Base-by-base conservation (phyloP, 2,797 vertebrate genomes). In the Falco concolor region DNA sequence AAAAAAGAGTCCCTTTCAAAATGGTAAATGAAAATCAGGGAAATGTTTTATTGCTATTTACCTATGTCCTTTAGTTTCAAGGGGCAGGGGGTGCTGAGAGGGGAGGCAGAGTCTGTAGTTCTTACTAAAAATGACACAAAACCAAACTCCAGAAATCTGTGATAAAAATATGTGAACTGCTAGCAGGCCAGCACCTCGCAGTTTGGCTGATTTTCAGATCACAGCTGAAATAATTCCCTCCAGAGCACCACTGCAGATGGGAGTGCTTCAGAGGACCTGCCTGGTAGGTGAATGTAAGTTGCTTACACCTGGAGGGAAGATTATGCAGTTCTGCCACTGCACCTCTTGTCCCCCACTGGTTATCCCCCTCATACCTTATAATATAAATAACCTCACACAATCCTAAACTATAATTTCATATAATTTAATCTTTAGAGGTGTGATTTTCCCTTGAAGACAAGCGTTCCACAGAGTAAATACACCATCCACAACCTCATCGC, bases 401-500 rank as follows among this genome's bases (percentile, higher is more conserved):
- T n/a, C 28, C 34, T 38, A 38, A 73, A 54, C 32, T 45, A n/a
- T 13, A 69, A 72, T 81, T 85, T 85, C 25, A 15, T 84, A 32
- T 73, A 13, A 22, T 75, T 65, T 90, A 65, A 25, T 89, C 84
- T 91, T 82, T 63, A 68, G 13, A 94, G 34, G 12, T 65, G 36
- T 38, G 27, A 73, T 81, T 94, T 77, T 78, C 27, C 34, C 56
- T 78, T 77, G 56, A 86, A 54, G 50, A 59, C 18, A 77, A 72
- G n/a, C 25, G 72, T 82, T 92, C 38, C 49, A 64, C 24, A 34
- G 42, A 61, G 13, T 12, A 68, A 83, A 85, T 20, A 65, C 86
- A 53, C 10, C 19, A 78, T 34, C 54, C 28, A 0, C 0, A 0
- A 40, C 40, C n/a, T 89, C 9, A 2, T 67, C 40, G 2, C 44